A percentile compares a stretch with the other conserved stretches of the same genome.
These are phyloP conservation scores for Myiagra hebetior DNA, from an alignment of 2,113 vertebrate species.

Conservation along the genomic window DNA sequence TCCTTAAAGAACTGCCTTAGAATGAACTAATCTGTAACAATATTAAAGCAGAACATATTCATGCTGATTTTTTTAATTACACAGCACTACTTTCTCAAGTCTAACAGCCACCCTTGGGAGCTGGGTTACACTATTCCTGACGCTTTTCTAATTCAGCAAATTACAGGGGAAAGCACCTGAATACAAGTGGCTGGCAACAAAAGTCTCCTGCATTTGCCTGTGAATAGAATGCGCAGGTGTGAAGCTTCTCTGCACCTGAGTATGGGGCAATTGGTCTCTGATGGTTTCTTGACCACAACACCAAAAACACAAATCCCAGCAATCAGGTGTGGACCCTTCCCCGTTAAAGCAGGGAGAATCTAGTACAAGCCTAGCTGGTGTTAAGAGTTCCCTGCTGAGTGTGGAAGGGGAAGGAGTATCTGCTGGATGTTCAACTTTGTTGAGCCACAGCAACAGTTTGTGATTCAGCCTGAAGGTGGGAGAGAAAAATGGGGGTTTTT, in stretches of 20 bases:
- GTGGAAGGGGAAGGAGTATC: background rate
- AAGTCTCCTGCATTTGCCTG: background rate
- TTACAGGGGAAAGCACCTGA: background rate
- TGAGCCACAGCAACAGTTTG: background rate
- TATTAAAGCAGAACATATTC: background rate
- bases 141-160: background rate
- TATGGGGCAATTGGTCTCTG: rapidly evolving
- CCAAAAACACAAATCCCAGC: rapidly evolving
- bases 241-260: background rate
- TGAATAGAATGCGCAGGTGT: background rate
- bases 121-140: background rate
- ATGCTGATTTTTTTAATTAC: background rate
- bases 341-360: background rate
- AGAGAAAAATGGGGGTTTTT: background rate
- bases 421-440: background rate
- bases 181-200: background rate
- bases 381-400: background rate
- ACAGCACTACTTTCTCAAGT: background rate
- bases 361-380: background rate
- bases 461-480: background rate
- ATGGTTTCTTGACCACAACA: background rate
- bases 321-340: background rate
- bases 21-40: background rate
- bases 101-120: background rate
- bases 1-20: background rate